Percentiles rank a stretch among this genome's conserved stretches.
These are phyloP conservation scores for Spinus pinus DNA, from an alignment of 2,797 vertebrate species.

Conservation along the genomic window DNA sequence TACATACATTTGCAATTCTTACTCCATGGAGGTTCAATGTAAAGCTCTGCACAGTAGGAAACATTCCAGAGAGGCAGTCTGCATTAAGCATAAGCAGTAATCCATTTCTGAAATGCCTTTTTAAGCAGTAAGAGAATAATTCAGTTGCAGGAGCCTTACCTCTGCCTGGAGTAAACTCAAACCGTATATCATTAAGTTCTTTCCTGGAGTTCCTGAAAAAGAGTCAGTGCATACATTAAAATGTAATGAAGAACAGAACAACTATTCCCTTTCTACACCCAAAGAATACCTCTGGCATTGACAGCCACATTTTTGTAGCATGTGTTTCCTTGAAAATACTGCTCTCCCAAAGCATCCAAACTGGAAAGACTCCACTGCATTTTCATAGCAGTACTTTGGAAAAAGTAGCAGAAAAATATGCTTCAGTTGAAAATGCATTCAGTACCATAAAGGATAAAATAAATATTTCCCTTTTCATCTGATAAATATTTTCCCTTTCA, in stretches of 20 bases:
- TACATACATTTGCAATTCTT: not conserved
- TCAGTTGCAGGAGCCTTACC: constrained; percentile 80
- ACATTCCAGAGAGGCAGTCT: constrained; percentile 40
- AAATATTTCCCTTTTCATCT: not conserved
- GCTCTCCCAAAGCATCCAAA: not conserved
- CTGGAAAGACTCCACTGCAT: not conserved
- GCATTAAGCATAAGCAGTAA: constrained; percentile 59
- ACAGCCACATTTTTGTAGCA: not conserved
- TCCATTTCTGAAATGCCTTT: constrained; percentile 66
- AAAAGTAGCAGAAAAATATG: not conserved
- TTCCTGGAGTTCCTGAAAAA: constrained; percentile 93
- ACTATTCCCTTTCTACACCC: not conserved
- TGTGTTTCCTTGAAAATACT: not conserved
- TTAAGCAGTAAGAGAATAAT: constrained; percentile 62
- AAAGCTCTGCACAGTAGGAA: constrained; percentile 29
- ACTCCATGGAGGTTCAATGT: not conserved
- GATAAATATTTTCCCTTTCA: not conserved
- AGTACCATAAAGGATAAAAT: not conserved
- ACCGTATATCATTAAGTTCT: constrained; percentile 97
- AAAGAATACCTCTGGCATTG: not conserved
- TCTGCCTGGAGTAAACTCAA: constrained; percentile 97
- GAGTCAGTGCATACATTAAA: constrained; percentile 68
- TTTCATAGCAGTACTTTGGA: not conserved
- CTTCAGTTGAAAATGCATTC: not conserved
- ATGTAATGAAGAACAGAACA: constrained; percentile 47